Conservation (phyloP, 2,113 vertebrate genomes). For the Anoura caudifer region DNA sequence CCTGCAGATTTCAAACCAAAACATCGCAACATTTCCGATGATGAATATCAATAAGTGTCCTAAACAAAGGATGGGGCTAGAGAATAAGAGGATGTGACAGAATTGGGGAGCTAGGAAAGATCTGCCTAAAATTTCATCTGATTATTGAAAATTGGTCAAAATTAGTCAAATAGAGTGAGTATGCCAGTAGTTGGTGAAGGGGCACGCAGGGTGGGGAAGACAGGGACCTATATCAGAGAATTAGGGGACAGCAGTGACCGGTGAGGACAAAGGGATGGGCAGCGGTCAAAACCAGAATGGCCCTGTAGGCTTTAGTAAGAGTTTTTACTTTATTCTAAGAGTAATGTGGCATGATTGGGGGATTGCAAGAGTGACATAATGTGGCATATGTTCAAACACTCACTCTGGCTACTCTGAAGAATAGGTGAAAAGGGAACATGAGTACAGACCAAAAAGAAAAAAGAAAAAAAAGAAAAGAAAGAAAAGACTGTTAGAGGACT, state of each 20-base stretch:
- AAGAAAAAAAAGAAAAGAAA: neutral
- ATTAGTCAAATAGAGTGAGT: neutral
- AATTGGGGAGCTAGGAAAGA: neutral
- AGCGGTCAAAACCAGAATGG: neutral
- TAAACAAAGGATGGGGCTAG: neutral
- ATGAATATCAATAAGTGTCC: neutral
- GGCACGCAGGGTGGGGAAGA: neutral
- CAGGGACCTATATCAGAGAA: neutral
- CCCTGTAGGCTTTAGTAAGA: neutral
- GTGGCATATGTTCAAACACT: neutral
- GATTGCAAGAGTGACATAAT: neutral
- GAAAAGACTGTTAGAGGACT: neutral
- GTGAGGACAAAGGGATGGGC: neutral
- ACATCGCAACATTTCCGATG: neutral
- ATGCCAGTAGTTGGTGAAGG: neutral
- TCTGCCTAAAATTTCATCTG: neutral
- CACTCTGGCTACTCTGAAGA: neutral
- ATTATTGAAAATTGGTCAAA: neutral
- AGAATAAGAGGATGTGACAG: neutral
- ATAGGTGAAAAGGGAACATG: neutral
- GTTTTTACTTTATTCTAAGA: neutral
- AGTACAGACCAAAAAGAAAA: neutral
- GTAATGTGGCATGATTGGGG: neutral
- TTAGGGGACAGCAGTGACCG: neutral
- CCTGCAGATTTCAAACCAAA: neutral